Evolutionary conservation across 2,113 vertebrate species (phyloP).

Genomic region (Microtus ochrogaster): DNA sequence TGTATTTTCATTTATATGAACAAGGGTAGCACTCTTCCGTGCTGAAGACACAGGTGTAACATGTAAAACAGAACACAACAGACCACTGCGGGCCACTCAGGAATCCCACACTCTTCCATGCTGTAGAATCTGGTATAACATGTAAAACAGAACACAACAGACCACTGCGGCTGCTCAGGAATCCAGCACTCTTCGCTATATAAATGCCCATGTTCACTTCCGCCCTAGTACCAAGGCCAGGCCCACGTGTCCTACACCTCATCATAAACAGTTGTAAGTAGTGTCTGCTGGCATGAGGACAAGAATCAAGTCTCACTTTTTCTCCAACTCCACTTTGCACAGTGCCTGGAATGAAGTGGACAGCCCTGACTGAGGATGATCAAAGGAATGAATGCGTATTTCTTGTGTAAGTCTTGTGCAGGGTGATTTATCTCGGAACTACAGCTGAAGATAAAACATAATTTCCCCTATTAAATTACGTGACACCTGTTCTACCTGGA

Average conservation of each 20-base stretch:
- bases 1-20: slow-evolving; percentile 2
- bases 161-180: slow-evolving; percentile 22
- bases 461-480: neutral
- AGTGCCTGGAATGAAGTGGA: neutral
- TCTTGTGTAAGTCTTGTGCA: neutral
- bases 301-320: neutral
- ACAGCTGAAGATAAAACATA: neutral
- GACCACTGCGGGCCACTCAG: neutral
- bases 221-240: neutral
- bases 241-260: neutral
- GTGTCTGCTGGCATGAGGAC: neutral
- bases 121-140: neutral
- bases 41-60: neutral
- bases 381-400: neutral
- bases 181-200: neutral
- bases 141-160: neutral
- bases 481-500: neutral
- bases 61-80: neutral
- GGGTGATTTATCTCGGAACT: neutral
- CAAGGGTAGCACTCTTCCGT: neutral
- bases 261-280: slow-evolving; percentile 7
- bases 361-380: neutral
- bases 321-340: neutral
- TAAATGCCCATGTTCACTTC: slow-evolving; percentile 8
- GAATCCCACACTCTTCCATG: neutral